phyloP scores from a whole-genome alignment of 2,113 vertebrate genomes.

The Mesocricetus auratus region DNA sequence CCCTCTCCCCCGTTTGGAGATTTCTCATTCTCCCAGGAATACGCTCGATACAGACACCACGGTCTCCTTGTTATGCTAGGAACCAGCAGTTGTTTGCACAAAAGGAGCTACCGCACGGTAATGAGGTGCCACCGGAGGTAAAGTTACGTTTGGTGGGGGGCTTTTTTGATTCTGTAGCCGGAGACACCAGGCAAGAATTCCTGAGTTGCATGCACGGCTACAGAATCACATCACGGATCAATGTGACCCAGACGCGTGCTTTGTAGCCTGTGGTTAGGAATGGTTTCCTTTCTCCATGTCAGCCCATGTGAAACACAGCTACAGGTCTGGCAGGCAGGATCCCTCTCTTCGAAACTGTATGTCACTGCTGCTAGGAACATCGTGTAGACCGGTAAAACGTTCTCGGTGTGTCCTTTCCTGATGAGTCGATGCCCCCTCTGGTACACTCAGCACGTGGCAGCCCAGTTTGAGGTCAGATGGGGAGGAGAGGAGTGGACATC shows the following conservation, averaged over 20 bases:
- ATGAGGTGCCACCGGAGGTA: slow-evolving; percentile 77
- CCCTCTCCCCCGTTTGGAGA: slow-evolving; percentile 81
- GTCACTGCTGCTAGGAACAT: background rate
- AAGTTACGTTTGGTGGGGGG: slow-evolving; percentile 66
- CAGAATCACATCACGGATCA: rapidly evolving
- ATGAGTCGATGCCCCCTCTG: background rate
- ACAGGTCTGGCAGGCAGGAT: rapidly evolving
- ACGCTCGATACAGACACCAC: slow-evolving; percentile 70
- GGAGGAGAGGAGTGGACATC: background rate
- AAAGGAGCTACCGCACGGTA: slow-evolving; percentile 74
- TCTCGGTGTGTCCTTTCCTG: background rate
- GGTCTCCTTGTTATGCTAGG: slow-evolving; percentile 84
- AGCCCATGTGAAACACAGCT: background rate
- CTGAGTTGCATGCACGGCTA: background rate
- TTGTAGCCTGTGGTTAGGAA: background rate
- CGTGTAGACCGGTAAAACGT: background rate
- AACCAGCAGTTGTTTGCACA: slow-evolving; percentile 68
- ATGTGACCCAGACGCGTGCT: rapidly evolving
- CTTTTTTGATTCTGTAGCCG: background rate
- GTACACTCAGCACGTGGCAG: background rate
- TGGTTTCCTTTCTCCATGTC: background rate
- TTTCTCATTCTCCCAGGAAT: slow-evolving; percentile 82
- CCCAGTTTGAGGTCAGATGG: background rate
- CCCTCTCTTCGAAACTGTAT: background rate
- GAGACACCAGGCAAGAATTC: background rate